These are phyloP conservation scores for Burhinus bistriatus DNA, from an alignment of 2,113 vertebrate genomes.

Conservation along the genomic window DNA sequence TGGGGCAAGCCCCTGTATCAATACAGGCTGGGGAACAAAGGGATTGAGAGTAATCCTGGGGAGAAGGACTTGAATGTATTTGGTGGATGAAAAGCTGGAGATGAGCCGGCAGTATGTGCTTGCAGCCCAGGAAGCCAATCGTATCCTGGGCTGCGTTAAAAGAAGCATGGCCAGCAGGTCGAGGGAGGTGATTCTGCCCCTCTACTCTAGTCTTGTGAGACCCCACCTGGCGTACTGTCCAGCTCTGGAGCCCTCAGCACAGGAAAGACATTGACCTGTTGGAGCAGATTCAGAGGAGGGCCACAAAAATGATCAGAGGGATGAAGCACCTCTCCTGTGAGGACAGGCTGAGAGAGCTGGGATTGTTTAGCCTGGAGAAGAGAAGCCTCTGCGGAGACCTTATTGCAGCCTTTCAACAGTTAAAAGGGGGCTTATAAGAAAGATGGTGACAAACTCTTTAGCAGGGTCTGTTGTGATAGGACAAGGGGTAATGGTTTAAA, in stretches of 20 bases:
- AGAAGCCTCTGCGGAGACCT: not conserved
- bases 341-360: not conserved
- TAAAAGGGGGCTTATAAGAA: not conserved
- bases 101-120: accelerated
- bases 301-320: not conserved
- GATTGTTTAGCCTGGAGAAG: not conserved
- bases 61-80: not conserved
- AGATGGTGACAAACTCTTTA: not conserved
- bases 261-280: not conserved
- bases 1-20: accelerated
- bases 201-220: not conserved
- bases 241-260: not conserved
- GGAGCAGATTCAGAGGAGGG: not conserved
- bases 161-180: not conserved
- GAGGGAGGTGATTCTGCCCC: not conserved
- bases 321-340: not conserved
- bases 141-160: not conserved
- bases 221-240: no score
- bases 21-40: not conserved
- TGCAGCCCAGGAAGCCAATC: not conserved
- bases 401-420: not conserved
- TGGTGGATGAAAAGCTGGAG: not conserved
- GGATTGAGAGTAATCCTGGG: not conserved
- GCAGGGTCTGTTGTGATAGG: accelerated
- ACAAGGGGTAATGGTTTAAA: not conserved